phyloP scores from a whole-genome alignment of 2,113 vertebrate genomes.

The Carollia perspicillata region DNA sequence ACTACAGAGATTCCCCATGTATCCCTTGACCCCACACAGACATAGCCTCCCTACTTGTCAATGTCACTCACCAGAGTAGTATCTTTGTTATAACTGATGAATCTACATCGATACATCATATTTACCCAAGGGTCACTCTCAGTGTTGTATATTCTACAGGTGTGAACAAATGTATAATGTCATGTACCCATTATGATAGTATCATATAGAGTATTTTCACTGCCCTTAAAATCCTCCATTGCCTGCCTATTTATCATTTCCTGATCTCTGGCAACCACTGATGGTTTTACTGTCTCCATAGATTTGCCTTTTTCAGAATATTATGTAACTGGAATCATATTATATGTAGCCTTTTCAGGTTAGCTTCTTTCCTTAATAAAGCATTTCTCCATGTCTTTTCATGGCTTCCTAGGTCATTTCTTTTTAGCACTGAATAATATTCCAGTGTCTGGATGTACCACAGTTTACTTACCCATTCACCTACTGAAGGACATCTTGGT shows the following conservation, averaged over 20 bases:
- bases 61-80: neutral
- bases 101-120: neutral
- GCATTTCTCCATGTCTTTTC: neutral
- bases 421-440: too few species aligned
- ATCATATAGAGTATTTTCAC: neutral
- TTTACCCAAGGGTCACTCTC: neutral
- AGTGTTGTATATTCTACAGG: neutral
- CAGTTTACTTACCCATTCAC: neutral
- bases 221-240: neutral
- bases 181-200: neutral
- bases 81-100: neutral
- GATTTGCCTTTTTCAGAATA: neutral
- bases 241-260: neutral
- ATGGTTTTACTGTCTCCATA: neutral
- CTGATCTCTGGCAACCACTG: neutral
- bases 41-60: neutral
- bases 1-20: too few species aligned
- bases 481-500: neutral
- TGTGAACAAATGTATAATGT: neutral
- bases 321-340: neutral
- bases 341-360: neutral
- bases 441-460: too few species aligned
- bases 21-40: neutral
- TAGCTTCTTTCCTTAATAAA: neutral
- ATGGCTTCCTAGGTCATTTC: neutral